Percentiles rank a stretch among this genome's conserved stretches.
phyloP scores from a whole-genome alignment of 2,888 invertebrate species.

The Stratiomys singularior region DNA sequence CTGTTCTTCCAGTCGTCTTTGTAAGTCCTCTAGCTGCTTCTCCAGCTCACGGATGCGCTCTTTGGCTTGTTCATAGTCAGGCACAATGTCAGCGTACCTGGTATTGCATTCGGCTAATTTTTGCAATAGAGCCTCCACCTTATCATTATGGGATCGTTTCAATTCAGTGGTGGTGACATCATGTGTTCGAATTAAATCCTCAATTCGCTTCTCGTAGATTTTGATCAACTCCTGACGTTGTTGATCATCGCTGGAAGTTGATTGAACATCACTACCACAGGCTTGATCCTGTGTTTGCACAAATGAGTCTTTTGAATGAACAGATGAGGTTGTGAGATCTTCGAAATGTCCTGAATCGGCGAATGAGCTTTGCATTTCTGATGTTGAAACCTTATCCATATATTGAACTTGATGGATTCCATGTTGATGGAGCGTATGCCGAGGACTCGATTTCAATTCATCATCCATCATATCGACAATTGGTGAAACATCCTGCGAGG shows the following conservation, averaged over 20 bases:
- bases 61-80: conserved; percentile 79
- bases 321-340: conserved; percentile 79
- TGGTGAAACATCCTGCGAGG: conserved; percentile 69
- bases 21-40: conserved; percentile 76
- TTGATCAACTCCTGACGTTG: conserved; percentile 76
- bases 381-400: conserved; percentile 53
- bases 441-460: conserved; percentile 63
- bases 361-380: conserved; percentile 79
- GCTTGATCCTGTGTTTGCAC: conserved; percentile 68
- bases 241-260: conserved; percentile 67
- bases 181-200: conserved; percentile 76
- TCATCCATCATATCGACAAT: conserved; percentile 68
- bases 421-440: conserved; percentile 58
- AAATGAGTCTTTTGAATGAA: conserved; percentile 81
- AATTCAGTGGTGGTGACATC: conserved; percentile 76
- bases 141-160: conserved; percentile 82
- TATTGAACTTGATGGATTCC: conserved; percentile 66
- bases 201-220: conserved; percentile 78
- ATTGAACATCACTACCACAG: conserved; percentile 57
- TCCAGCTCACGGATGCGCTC: conserved; percentile 77
- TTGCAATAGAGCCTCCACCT: conserved; percentile 77
- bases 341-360: conserved; percentile 90
- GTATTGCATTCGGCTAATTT: conserved; percentile 80
- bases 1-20: conserved; percentile 75
- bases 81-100: conserved; percentile 80